phyloP scores from a whole-genome alignment of 1,140 invertebrate genomes.

The Anastrepha obliqua region DNA sequence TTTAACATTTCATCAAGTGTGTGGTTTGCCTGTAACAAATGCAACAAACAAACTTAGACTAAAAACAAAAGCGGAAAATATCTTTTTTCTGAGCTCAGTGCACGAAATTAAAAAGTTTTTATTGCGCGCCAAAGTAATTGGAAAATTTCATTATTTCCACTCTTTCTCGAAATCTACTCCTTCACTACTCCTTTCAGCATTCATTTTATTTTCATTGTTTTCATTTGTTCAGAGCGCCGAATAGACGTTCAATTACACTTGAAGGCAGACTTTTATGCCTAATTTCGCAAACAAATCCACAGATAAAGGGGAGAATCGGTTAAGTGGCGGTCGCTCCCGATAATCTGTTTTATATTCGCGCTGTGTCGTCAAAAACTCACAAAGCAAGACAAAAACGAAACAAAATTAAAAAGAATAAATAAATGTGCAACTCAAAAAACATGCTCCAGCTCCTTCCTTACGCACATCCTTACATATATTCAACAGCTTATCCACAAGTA shows the following conservation, averaged over 20 bases:
- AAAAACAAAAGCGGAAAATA: not conserved
- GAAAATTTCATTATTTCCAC: conserved; percentile 28
- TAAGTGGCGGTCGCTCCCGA: not conserved
- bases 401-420: conserved; percentile 11
- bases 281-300: not conserved
- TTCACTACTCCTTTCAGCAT: not conserved
- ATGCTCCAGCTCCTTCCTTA: not conserved
- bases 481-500: not conserved
- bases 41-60: not conserved
- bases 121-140: conserved; percentile 33
- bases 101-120: conserved; percentile 45
- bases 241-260: conserved; percentile 36
- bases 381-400: not conserved
- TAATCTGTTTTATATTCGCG: conserved; percentile 42
- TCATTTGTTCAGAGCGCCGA: not conserved
- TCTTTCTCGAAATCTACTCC: not conserved
- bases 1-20: not conserved
- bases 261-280: conserved; percentile 37
- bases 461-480: not conserved
- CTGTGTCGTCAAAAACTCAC: not conserved
- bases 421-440: not conserved
- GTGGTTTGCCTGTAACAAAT: conserved; percentile 1
- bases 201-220: conserved; percentile 22
- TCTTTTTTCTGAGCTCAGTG: not conserved
- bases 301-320: not conserved